Evolutionary conservation across 2,888 invertebrate genomes (phyloP), one percentile per base, ranked within the genome.

Genomic region (Germaria angustata): DNA sequence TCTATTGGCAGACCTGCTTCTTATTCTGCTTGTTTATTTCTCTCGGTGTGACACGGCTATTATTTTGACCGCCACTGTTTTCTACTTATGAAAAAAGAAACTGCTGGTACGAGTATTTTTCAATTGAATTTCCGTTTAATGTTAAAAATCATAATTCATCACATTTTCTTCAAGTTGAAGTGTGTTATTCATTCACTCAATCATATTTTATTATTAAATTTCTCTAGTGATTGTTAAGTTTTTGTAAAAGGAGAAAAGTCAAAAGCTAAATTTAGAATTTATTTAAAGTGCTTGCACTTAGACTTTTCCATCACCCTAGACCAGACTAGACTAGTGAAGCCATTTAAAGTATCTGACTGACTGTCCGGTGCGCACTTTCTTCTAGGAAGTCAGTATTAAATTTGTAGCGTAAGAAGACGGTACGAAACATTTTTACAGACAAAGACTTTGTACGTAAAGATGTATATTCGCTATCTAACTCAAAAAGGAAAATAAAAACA

Each of bases 271-370:
- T 46, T 51, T 53, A 34, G 41, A 44, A 46, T 41, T 6, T 39
- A 15, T 32, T 49, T 46, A 17, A 72, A 79, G 41, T 72, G 49
- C 49, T 66, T 80, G 41, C 72, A 79, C 66, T 73, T 59, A 41
- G 59, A 80, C 66, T 73, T 66, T 51, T 41, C 44, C 59, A 24
- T 73, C 72, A 66, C 72, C 65, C 72, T 80, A 72, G 72, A 59
- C 49, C n/a, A 69, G 46, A 63, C 71, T 65, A 71, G 69, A 44
- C 28, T 22, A 71, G 46, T 55, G 24, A 24, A 36, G 9, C 20
- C 51, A 41, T 22, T 53, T 15, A 53, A 51, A 63, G 13, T 22
- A 39, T 20, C 17, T 53, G 7, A 20, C 36, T 65, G 49, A n/a
- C 46, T 41, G 61, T 28, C 65, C 57, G 28, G 9, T 39, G 41